Percentiles rank a stretch among this genome's conserved stretches.
Evolutionary conservation across 2,797 vertebrate species (phyloP).

Genomic region (Phalanger gymnotis): DNA sequence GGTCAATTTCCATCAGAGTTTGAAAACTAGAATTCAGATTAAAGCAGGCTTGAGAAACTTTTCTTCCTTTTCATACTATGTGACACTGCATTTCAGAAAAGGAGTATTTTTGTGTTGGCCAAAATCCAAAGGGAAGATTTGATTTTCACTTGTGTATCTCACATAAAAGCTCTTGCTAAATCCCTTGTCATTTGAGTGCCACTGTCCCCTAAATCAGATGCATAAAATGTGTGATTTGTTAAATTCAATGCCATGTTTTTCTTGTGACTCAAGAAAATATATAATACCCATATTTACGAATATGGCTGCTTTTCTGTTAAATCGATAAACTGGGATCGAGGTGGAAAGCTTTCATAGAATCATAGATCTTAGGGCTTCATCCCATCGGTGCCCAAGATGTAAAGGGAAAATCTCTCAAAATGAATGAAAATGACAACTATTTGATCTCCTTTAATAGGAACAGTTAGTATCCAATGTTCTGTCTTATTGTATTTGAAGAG

Average conservation of each 20-base stretch:
- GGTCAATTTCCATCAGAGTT: background rate
- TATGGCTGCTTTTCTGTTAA: background rate
- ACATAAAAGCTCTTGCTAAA: background rate
- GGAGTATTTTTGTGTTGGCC: background rate
- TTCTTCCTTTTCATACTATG: background rate
- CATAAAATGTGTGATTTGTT: background rate
- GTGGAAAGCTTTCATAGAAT: background rate
- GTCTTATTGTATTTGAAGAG: background rate
- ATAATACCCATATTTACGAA: background rate
- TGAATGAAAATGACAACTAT: background rate
- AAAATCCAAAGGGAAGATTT: background rate
- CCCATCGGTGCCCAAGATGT: background rate
- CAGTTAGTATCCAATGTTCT: background rate
- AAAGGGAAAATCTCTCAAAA: background rate
- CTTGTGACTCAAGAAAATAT: background rate
- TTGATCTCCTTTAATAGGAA: background rate
- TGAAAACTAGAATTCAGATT: background rate
- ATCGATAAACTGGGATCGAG: background rate
- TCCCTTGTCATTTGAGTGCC: background rate
- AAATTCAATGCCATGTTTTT: background rate
- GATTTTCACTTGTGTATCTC: background rate
- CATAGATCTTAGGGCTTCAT: background rate
- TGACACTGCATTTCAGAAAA: background rate
- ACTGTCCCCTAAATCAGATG: background rate
- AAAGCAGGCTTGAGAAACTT: background rate